Evolutionary conservation across 37 sponge, comb jelly and placozoan species (phyloP), one percentile per base, ranked within the genome.

Genomic region (Trichoplax adhaerens): DNA sequence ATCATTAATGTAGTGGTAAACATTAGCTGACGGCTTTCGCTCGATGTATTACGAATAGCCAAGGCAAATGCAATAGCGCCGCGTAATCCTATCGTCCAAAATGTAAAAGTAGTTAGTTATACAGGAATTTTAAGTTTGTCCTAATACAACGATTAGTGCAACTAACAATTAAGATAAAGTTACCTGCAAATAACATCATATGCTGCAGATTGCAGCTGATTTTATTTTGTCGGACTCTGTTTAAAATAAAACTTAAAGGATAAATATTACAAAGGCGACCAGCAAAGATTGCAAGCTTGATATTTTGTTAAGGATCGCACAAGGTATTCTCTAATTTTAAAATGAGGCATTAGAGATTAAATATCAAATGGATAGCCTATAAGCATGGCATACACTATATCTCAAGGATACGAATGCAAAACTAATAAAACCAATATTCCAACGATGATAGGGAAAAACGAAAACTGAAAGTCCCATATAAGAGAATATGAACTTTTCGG

Each of bases 21-120:
- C 50, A 94, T 86, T 50, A 94, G 80, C 75, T 89, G 90, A 1
- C 95, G 71, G 6, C 64, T 77, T 52, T 75, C 83, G 54, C 81
- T 79, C 69, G 84, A 75, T 8, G 89, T 86, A 82, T 94, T 89
- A 10, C 90, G 76, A 58, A 89, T 89, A 48, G 95, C 95, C 2
- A 94, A 80, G 12, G 95, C 88, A 74, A 94, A 94, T 4, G 95
- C 95, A 58, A 94, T 94, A 52, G 95, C 95, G 8, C 95, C 95
- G 58, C 95, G 57, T 55, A 94, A 75, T 0, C 89, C 83, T 82
- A 58, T 47, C 29, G 29, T 29, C 29, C 29, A 29, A 29, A 29
- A 29, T 29, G 29, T 29, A 29, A 29, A 29, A 29, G 29, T 29
- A 29, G 29, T 29, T 29, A 29, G 29, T 29, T 29, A 29, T 29